A percentile compares a stretch with the other conserved stretches of the same genome.
Evolutionary conservation across 2,888 invertebrate species (phyloP).

Genomic region (Eilema depressum): DNA sequence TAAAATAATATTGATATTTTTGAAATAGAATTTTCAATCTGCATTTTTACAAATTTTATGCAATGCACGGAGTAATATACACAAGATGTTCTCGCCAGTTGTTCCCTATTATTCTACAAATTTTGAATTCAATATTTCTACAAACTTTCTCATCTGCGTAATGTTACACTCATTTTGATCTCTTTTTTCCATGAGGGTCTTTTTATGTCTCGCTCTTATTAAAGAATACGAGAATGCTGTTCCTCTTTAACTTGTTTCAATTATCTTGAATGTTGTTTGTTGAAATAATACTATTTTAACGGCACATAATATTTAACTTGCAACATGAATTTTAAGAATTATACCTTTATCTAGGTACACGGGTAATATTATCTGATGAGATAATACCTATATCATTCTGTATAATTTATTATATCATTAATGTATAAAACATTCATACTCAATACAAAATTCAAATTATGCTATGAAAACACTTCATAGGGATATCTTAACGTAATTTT

Average conservation of each 20-base stretch:
- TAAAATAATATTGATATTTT: background rate
- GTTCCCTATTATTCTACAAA: slow-evolving; percentile 18
- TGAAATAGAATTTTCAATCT: background rate
- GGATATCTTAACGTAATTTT: background rate
- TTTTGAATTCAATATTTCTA: slow-evolving; percentile 27
- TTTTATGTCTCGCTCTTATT: slow-evolving; percentile 28
- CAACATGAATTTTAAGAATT: too few relatives aligned
- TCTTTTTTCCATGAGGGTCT: slow-evolving; percentile 29
- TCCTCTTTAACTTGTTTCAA: slow-evolving; percentile 33
- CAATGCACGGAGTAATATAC: background rate
- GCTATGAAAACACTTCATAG: background rate
- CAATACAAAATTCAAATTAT: background rate
- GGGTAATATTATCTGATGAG: too few relatives aligned
- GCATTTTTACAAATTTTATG: background rate
- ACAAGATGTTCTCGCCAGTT: slow-evolving; percentile 21
- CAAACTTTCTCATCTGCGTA: slow-evolving; percentile 25
- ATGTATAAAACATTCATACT: background rate
- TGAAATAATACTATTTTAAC: background rate
- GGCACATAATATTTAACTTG: too few relatives aligned
- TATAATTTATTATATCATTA: too few relatives aligned
- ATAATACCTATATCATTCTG: too few relatives aligned
- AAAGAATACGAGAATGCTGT: slow-evolving; percentile 26
- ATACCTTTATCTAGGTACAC: too few relatives aligned
- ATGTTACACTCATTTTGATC: slow-evolving; percentile 26
- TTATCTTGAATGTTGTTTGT: slow-evolving; percentile 20